phyloP scores from a whole-genome alignment of 2,797 vertebrate species.

The Atherinosoma microstoma region DNA sequence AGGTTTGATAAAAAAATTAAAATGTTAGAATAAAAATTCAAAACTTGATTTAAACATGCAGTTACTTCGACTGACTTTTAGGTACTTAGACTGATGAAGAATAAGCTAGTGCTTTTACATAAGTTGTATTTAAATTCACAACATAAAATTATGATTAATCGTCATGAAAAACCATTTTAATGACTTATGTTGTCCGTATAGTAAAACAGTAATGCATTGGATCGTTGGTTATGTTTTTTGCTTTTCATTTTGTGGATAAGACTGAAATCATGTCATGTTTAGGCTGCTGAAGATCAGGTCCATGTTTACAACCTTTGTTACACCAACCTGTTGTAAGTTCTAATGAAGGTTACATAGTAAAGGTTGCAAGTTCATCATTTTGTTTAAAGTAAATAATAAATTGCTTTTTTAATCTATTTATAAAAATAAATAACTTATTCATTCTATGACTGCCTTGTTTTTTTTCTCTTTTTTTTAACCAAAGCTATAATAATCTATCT shows the following conservation, averaged over 20 bases:
- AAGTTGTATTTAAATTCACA: neutral
- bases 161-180: constrained; percentile 2
- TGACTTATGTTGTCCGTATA: constrained; percentile 4
- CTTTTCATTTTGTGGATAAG: constrained; percentile 7
- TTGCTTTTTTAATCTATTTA: constrained; percentile 84
- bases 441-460: constrained; percentile 56
- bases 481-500: neutral
- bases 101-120: constrained; percentile 10
- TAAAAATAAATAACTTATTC: constrained; percentile 98
- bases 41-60: constrained; percentile 19
- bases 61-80: neutral
- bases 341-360: constrained; percentile 87
- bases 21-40: neutral
- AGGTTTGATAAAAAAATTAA: neutral
- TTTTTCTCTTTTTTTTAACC: neutral
- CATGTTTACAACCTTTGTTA: constrained; percentile 69
- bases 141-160: neutral
- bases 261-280: constrained; percentile 49
- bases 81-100: neutral
- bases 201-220: constrained; percentile 13
- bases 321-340: constrained; percentile 59
- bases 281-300: constrained; percentile 52
- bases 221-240: constrained; percentile 11
- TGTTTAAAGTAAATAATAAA: constrained; percentile 84
- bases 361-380: constrained; percentile 82